phyloP scores from a whole-genome alignment of 2,888 invertebrate genomes.

The Mythimna ferrago region DNA sequence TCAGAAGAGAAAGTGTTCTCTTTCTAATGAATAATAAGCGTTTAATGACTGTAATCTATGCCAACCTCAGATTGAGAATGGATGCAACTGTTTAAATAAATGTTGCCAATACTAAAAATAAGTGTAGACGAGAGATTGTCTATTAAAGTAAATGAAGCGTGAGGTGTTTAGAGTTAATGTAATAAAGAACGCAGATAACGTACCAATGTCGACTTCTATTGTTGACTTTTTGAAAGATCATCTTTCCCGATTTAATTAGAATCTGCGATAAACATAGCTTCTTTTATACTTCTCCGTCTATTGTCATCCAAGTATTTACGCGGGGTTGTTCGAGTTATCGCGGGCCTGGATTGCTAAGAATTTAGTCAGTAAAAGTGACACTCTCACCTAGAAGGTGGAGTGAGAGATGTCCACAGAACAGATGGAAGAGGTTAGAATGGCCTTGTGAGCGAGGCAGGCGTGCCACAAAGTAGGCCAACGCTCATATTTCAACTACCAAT shows the following conservation, averaged over 20 bases:
- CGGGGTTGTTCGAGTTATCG: too few relatives aligned
- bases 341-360: too few relatives aligned
- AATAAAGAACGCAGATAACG: not conserved
- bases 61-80: slow-evolving; percentile 52
- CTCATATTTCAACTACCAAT: too few relatives aligned
- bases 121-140: slow-evolving; percentile 27
- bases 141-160: slow-evolving; percentile 42
- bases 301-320: not conserved
- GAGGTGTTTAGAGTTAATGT: slow-evolving; percentile 20
- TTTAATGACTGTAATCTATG: slow-evolving; percentile 58
- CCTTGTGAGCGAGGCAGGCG: too few relatives aligned
- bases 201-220: not conserved
- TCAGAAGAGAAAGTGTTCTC: slow-evolving; percentile 59
- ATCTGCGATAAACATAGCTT: not conserved
- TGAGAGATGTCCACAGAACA: too few relatives aligned
- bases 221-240: slow-evolving; percentile 4
- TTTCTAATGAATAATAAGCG: slow-evolving; percentile 62
- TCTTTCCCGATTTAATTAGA: not conserved
- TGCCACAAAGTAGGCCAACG: too few relatives aligned
- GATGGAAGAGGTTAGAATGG: too few relatives aligned
- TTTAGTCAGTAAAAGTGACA: too few relatives aligned
- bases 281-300: not conserved
- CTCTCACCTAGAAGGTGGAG: too few relatives aligned
- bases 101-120: slow-evolving; percentile 60
- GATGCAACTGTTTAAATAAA: slow-evolving; percentile 53